A percentile compares a stretch with the other conserved stretches of the same genome.
phyloP scores from a whole-genome alignment of 2,113 vertebrate species.

The Calyptomena viridis region DNA sequence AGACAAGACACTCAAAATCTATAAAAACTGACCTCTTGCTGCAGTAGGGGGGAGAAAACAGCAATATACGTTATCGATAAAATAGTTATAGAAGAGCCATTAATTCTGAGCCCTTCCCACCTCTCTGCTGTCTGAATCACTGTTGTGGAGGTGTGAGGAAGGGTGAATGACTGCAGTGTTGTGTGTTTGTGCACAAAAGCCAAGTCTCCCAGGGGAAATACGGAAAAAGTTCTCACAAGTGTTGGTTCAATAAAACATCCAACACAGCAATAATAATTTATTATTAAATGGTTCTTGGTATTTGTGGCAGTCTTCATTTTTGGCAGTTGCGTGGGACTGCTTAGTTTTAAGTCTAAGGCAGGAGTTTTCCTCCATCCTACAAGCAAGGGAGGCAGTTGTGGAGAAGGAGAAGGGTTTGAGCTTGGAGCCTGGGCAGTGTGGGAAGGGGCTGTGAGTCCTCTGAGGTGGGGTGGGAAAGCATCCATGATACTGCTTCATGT shows the following conservation, averaged over 20 bases:
- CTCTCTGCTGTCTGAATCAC: background rate
- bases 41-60: background rate
- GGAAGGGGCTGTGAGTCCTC: background rate
- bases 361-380: background rate
- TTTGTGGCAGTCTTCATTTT: background rate
- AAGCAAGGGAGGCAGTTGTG: background rate
- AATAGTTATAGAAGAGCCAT: background rate
- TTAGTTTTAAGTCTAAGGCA: background rate
- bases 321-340: background rate
- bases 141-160: background rate
- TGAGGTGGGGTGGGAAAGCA: background rate
- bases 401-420: background rate
- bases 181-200: background rate
- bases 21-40: background rate
- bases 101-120: background rate
- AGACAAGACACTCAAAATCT: background rate
- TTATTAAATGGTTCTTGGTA: background rate
- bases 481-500: background rate
- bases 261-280: background rate
- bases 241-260: conserved; percentile 23
- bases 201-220: background rate
- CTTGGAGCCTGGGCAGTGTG: background rate
- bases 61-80: background rate
- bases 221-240: background rate
- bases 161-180: background rate